Base-by-base conservation (phyloP, 2,888 invertebrate genomes). In the Eledona agricola region DNA sequence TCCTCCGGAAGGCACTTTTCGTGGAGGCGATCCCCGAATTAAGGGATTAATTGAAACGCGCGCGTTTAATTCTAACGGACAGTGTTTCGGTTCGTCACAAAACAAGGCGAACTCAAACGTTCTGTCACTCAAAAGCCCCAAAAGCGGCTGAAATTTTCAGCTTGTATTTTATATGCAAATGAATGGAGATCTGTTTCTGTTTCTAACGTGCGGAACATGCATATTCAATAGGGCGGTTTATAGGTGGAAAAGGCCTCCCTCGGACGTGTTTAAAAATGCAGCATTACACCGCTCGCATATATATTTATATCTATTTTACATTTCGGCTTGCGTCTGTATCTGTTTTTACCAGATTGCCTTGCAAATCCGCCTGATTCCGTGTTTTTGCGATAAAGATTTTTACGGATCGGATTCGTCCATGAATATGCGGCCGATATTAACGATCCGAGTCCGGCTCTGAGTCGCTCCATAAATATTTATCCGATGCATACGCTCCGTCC, bases 141-240 rank as follows among this genome's bases (percentile, higher is more conserved):
- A 40, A 35, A 40, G 47, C 38, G 25, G 28, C 25, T 34, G 49
- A 55, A 55, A 55, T 29, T 47, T 50, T 43, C 51, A 32, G 47
- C 51, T 58, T 37, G 42, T 51, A 58, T 58, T 55, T 58, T 46
- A 52, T 45, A 58, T 58, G 58, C 32, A 56, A 58, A 58, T 56
- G 38, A 58, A 51, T 58, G 56, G 42, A 43, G 51, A 58, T 58
- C 51, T 55, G 58, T 55, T 55, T 56, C 58, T 58, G 55, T 56
- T 53, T 58, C 57, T 50, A 57, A 52, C 51, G 34, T 50, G 50
- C 38, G 37, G 38, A 50, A 50, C 54, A 58, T 62, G 54, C 58
- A 62, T 62, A 62, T 62, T 59, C 61, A 62, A 59, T 59, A 57
- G 61, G 49, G 55, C 22, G 55, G 55, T 50, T 54, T 54, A 58